Evolutionary conservation across 2,113 vertebrate species (phyloP).

Genomic region (Sinocyclocheilus maitianheensis): DNA sequence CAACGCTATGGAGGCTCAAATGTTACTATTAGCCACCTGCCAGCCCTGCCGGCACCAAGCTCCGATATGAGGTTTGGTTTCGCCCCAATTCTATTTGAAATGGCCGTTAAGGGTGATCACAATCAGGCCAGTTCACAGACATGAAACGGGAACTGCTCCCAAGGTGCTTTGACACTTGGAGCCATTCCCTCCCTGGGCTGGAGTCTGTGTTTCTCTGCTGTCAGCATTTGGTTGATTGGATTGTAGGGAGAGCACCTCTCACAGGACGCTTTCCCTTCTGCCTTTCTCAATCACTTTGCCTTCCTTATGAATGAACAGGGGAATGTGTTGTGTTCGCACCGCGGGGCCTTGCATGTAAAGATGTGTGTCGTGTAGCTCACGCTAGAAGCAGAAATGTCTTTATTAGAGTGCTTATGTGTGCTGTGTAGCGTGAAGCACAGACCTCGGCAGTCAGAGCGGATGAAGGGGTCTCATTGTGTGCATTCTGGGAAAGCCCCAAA

Average conservation of each 20-base stretch:
- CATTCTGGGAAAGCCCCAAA: constrained; percentile 30
- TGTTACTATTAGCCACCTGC: constrained; percentile 39
- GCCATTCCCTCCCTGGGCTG: not conserved
- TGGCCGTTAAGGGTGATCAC: constrained; percentile 4
- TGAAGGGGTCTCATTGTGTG: constrained; percentile 41
- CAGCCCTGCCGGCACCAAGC: constrained; percentile 18
- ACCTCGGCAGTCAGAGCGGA: not conserved
- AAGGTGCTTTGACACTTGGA: constrained; percentile 31
- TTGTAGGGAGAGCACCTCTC: not conserved
- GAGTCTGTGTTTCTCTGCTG: not conserved
- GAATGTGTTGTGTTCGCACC: constrained; percentile 1
- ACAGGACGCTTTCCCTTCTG: not conserved
- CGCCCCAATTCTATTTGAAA: constrained; percentile 5
- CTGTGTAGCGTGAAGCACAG: constrained; percentile 9
- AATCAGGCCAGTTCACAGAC: constrained; percentile 14
- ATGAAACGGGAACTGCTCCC: constrained; percentile 29
- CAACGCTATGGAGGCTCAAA: constrained; percentile 20
- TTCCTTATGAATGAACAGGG: constrained; percentile 22
- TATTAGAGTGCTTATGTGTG: constrained; percentile 26
- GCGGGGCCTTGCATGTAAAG: not conserved
- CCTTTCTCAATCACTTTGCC: not conserved
- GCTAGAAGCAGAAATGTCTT: constrained; percentile 22
- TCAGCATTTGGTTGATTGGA: constrained; percentile 20
- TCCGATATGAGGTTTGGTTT: constrained; percentile 19
- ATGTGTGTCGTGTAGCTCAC: constrained; percentile 11